phyloP scores from a whole-genome alignment of 1,140 invertebrate genomes.

The Cotesia glomerata region DNA sequence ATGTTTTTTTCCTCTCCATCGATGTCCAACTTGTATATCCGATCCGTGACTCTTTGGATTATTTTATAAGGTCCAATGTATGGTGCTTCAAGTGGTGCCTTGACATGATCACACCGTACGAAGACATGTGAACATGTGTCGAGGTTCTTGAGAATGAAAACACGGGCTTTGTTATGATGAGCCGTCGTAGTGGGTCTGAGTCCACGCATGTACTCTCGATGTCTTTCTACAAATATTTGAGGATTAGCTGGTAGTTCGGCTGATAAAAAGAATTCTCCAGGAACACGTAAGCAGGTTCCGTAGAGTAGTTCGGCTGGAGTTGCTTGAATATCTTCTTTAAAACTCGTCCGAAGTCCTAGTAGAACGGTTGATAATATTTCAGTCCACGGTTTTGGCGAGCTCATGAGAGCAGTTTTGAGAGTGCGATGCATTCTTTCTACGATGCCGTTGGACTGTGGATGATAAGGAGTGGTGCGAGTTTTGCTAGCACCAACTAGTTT shows the following conservation, averaged over 20 bases:
- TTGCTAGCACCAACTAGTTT: conserved; percentile 14
- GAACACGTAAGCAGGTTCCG: conserved; percentile 40
- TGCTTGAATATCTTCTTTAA: conserved; percentile 40
- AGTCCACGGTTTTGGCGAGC: conserved; percentile 19
- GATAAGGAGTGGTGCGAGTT: conserved; percentile 35
- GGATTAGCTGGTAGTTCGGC: background rate
- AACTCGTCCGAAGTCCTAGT: conserved; percentile 28
- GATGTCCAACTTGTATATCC: background rate
- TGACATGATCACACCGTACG: conserved; percentile 24
- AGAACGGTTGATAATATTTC: conserved; percentile 25
- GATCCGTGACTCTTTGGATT: background rate
- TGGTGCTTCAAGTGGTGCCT: conserved; percentile 14
- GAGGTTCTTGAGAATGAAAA: conserved; percentile 13
- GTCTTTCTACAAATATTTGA: conserved; percentile 11
- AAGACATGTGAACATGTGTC: conserved; percentile 23
- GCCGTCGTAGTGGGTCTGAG: conserved; percentile 26
- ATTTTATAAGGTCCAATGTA: conserved; percentile 27
- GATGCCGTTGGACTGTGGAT: conserved; percentile 41
- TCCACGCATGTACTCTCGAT: conserved; percentile 22
- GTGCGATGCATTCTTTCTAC: conserved; percentile 15
- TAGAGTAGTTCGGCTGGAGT: conserved; percentile 47
- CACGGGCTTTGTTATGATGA: conserved; percentile 28
- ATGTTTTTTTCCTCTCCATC: background rate
- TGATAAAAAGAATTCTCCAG: conserved; percentile 46
- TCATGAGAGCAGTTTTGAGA: conserved; percentile 36